Evolutionary conservation across 1,140 invertebrate genomes (phyloP).

Genomic region (Tribolium castaneum): DNA sequence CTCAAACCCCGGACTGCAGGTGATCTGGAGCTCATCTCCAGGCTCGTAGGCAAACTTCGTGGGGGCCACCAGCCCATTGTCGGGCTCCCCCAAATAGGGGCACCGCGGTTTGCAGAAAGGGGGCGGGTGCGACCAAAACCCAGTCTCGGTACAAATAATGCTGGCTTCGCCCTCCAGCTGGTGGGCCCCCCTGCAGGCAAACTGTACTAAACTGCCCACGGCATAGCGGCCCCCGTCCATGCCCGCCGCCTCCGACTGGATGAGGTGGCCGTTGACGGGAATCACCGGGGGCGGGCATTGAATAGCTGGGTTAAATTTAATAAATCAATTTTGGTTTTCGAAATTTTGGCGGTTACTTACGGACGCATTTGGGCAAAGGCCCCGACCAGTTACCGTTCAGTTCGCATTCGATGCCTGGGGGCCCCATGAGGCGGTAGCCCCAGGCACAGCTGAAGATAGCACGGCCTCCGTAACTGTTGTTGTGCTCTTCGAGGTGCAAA

Average conservation of each 20-base stretch:
- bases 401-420: conserved; percentile 80
- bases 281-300: conserved; percentile 78
- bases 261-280: conserved; percentile 78
- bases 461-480: conserved; percentile 74
- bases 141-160: conserved; percentile 86
- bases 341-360: conserved; percentile 64
- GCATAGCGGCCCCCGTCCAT: conserved; percentile 71
- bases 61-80: conserved; percentile 76
- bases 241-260: conserved; percentile 67
- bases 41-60: conserved; percentile 83
- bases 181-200: conserved; percentile 78
- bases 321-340: background rate
- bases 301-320: conserved; percentile 71
- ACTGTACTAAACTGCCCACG: conserved; percentile 83
- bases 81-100: conserved; percentile 78
- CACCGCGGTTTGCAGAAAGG: conserved; percentile 85
- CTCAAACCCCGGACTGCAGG: conserved; percentile 76
- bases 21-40: conserved; percentile 78
- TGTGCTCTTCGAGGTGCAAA: conserved; percentile 71
- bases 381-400: conserved; percentile 83
- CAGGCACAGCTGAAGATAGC: conserved; percentile 85
- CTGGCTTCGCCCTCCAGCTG: conserved; percentile 81
- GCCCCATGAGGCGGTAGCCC: conserved; percentile 80
- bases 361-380: conserved; percentile 77
- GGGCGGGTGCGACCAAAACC: conserved; percentile 87